Base-by-base conservation (phyloP, 2,888 invertebrate species). In the Tryphoninae sp. region DNA sequence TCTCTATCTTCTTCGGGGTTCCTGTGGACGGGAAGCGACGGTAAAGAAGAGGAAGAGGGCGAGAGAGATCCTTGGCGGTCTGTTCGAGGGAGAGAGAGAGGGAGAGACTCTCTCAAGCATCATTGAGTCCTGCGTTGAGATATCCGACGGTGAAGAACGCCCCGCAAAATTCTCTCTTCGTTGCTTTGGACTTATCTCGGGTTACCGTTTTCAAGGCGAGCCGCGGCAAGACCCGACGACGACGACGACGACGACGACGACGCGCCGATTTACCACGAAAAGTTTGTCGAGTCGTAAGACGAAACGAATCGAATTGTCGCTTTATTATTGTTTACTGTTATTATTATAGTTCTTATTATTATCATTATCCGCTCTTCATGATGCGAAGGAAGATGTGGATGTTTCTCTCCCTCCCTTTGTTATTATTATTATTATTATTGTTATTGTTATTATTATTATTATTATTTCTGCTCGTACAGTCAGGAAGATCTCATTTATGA, bases 151-250 rank as follows among this genome's bases (percentile, higher is more conserved):
- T 26, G 67, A 74, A 55, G 64, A 74, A 65, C 55, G 55, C 22
- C 22, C 73, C 62, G 74, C 74, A 42, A 58, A 73, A 51, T 40
- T 73, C 33, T 49, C 62, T 64, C 53, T 73, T 40, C 23, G 64
- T 40, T 71, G 73, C 69, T 64, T 11, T 42, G 26, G 22, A 74
- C 33, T 33, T 53, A 53, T 78, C 81, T 81, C 81, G 81, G 64
- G 74, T 81, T 81, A 81, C 81, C 81, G 78, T 81, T 81, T 78
- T 81, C 81, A 81, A 81, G 81, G 81, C 81, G 78, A 81, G 81
- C 74, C 73, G 68, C 75, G 62, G 42, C 45, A 51, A 59, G 62
- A 19, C 33, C 59, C 73, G 55, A 62, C 55, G 64, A 74, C 59
- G 53, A 40, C 51, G 49, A 62, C 73, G 55, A 62, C 55, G 64